phyloP scores from a whole-genome alignment of 1,140 invertebrate species.

The Oscheius sp. region DNA sequence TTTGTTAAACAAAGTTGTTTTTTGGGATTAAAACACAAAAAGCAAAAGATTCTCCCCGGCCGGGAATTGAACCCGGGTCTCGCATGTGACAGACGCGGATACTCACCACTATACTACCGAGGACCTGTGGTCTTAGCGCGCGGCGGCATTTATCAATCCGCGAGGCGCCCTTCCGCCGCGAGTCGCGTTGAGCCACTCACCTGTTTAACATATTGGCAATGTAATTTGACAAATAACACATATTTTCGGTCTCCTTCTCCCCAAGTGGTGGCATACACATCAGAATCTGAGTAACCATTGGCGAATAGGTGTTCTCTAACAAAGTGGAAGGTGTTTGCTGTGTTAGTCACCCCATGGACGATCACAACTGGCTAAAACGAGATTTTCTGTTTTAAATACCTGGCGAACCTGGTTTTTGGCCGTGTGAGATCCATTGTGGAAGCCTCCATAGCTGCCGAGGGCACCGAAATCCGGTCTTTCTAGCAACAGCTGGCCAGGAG shows the following conservation, averaged over 20 bases:
- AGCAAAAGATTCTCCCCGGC: neutral
- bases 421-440: neutral
- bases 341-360: conserved; percentile 55
- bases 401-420: neutral
- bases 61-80: neutral
- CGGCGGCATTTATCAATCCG: no score
- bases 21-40: neutral
- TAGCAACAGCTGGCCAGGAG: conserved; percentile 7
- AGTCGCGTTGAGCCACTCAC: no score
- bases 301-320: conserved; percentile 46
- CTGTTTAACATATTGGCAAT: conserved; percentile 53
- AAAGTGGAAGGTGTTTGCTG: conserved; percentile 45
- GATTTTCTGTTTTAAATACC: neutral
- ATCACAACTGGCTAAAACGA: conserved; percentile 47
- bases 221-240: conserved; percentile 53
- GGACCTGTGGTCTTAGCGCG: conserved; percentile 1
- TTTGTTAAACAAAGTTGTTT: no score
- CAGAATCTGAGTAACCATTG: conserved; percentile 47
- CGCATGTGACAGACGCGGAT: neutral
- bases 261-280: conserved; percentile 55
- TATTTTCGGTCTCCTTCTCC: conserved; percentile 53
- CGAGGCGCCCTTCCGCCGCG: no score
- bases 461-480: conserved; percentile 15
- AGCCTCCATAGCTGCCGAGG: conserved; percentile 23
- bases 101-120: conserved; percentile 3